These are phyloP conservation scores for Anolis sagrei DNA, from an alignment of 2,113 vertebrate genomes.

Conservation along the genomic window DNA sequence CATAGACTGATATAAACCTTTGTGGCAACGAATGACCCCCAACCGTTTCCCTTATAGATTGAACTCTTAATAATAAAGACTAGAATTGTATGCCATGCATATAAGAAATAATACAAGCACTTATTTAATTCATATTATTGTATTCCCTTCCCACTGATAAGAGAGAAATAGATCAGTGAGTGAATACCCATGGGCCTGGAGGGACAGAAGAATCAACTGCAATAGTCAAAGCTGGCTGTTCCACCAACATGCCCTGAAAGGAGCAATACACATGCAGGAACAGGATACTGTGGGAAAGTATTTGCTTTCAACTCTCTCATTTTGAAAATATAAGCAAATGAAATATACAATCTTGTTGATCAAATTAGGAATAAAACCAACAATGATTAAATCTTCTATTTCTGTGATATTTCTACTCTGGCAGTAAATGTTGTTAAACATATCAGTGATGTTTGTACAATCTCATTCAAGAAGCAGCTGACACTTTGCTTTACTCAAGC, in stretches of 20 bases:
- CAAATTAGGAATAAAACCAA: neutral
- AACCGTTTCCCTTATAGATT: conserved; percentile 46
- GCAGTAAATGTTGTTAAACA: neutral
- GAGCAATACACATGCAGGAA: neutral
- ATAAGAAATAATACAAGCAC: conserved; percentile 41
- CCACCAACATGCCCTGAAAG: neutral
- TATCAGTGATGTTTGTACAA: neutral
- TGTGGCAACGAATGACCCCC: conserved; percentile 33
- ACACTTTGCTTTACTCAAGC: neutral
- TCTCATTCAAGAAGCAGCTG: neutral
- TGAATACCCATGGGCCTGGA: neutral
- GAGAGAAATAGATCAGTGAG: neutral
- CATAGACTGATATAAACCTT: too few relatives aligned
- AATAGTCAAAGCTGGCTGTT: neutral
- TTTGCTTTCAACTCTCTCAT: too few relatives aligned
- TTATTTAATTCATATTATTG: conserved; percentile 19
- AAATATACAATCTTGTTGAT: too few relatives aligned
- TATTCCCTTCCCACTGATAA: neutral
- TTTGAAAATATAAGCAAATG: too few relatives aligned
- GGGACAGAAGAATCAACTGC: neutral
- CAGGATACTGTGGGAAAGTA: neutral
- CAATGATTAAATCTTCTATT: neutral
- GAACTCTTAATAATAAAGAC: conserved; percentile 54
- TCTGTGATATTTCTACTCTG: neutral
- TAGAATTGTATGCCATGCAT: conserved; percentile 38